A percentile compares a stretch with the other conserved stretches of the same genome.
Conservation (phyloP, 2,888 invertebrate genomes). For the Ashinkailepas kermadecensis region DNA sequence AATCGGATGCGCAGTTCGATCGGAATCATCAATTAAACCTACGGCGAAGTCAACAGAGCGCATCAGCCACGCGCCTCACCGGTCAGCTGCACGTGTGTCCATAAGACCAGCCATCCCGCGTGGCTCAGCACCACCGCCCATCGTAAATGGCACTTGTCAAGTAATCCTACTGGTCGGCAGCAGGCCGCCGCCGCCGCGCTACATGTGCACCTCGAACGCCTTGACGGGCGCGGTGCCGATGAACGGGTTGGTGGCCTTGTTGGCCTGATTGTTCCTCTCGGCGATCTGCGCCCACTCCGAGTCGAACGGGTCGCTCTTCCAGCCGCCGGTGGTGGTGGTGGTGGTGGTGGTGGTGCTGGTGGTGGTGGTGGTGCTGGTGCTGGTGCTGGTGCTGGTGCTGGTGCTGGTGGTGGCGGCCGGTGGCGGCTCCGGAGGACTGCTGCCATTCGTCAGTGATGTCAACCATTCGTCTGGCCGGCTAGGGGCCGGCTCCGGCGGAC, state of each 20-base stretch:
- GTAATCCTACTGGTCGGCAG: no score
- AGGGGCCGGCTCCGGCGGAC: neutral
- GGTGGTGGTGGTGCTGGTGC: neutral
- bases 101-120: neutral
- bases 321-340: neutral
- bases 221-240: neutral
- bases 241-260: neutral
- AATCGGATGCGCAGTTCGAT: neutral
- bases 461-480: neutral
- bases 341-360: neutral
- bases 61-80: neutral
- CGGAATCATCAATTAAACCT: neutral
- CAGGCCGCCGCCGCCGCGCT: neutral
- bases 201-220: conserved; percentile 22
- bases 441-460: neutral
- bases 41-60: neutral
- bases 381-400: neutral
- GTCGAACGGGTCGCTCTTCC: conserved; percentile 10
- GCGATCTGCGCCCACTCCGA: conserved; percentile 9
- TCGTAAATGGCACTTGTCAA: neutral
- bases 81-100: neutral
- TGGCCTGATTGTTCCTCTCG: conserved; percentile 13
- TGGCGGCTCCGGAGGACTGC: neutral
- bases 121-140: neutral
- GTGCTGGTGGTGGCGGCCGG: neutral